Evolutionary conservation across 2,797 vertebrate genomes (phyloP).

Genomic region (Emydoidea blandingii): DNA sequence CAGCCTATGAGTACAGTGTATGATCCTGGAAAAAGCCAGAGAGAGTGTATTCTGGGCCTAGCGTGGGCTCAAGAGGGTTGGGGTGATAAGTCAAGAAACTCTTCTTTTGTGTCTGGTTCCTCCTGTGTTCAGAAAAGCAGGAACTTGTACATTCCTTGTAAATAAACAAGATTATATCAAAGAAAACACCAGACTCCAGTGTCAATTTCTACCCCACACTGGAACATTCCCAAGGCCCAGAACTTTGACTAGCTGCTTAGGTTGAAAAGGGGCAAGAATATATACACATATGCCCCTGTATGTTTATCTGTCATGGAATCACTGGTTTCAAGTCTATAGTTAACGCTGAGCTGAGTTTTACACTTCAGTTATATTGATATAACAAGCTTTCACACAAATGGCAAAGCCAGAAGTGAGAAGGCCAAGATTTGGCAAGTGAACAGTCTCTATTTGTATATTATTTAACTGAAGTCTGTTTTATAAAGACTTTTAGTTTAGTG

Average conservation of each 20-base stretch:
- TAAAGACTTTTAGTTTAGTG: not conserved
- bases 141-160: not conserved
- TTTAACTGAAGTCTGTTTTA: not conserved
- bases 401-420: not conserved
- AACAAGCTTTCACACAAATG: fast-evolving
- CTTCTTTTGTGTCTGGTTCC: not conserved
- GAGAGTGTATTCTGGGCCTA: not conserved
- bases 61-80: not conserved
- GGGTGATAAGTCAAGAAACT: not conserved
- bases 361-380: not conserved
- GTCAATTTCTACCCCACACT: not conserved
- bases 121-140: not conserved
- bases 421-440: not conserved
- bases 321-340: not conserved
- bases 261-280: not conserved
- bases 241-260: not conserved
- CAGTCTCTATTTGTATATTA: not conserved
- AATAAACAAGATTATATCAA: not conserved
- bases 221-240: not conserved
- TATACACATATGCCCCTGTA: not conserved
- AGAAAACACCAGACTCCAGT: not conserved
- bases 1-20: not conserved
- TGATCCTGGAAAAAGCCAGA: not conserved
- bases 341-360: not conserved
- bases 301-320: not conserved